A percentile compares a stretch with the other conserved stretches of the same genome.
These are phyloP conservation scores for Labroides dimidiatus DNA, from an alignment of 2,797 vertebrate species.

Conservation along the genomic window DNA sequence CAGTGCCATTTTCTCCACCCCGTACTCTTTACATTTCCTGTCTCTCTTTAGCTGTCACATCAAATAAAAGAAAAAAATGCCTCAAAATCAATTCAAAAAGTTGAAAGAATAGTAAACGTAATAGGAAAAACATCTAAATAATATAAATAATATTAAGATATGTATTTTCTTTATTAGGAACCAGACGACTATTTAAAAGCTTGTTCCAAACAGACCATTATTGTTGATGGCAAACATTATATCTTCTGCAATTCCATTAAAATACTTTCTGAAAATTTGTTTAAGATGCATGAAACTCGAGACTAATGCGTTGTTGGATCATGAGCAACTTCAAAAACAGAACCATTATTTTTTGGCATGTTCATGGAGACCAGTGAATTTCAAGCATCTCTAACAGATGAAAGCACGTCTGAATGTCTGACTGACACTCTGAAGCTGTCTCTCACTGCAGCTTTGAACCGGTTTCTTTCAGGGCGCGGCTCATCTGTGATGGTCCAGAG, in stretches of 20 bases:
- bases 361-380: neutral
- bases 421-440: too few species aligned
- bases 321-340: neutral
- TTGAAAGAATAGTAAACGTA: neutral
- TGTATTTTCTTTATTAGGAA: neutral
- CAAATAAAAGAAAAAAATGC: too few species aligned
- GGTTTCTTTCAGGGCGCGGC: slow-evolving; percentile 5
- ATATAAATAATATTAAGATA: neutral
- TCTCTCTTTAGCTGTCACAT: too few species aligned
- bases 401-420: slow-evolving; percentile 24
- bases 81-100: too few species aligned
- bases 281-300: neutral
- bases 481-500: slow-evolving; percentile 23
- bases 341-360: neutral
- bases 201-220: neutral
- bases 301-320: neutral
- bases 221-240: neutral
- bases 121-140: neutral
- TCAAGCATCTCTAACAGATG: slow-evolving; percentile 27
- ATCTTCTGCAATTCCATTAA: neutral
- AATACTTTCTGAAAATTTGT: neutral
- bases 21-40: too few species aligned
- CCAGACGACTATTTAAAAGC: too few species aligned
- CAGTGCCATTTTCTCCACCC: too few species aligned
- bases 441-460: slow-evolving; percentile 17